Conservation (phyloP, 2,888 invertebrate species). For the Zaprionus lineosus region DNA sequence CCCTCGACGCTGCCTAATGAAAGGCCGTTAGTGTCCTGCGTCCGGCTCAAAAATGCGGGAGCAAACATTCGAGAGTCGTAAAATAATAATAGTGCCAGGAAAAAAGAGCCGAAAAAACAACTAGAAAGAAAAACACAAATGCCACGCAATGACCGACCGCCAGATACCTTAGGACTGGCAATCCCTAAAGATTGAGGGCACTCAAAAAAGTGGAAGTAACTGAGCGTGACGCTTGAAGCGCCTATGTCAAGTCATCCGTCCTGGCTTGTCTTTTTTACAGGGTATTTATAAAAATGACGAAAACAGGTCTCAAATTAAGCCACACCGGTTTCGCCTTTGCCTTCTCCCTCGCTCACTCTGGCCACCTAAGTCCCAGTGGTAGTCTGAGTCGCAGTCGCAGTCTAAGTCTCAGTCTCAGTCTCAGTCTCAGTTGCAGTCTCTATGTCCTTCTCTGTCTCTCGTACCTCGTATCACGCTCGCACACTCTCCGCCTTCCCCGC, state of each 20-base stretch:
- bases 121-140: not conserved
- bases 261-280: not conserved
- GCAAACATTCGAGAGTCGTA: slow-evolving; percentile 63
- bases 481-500: slow-evolving; percentile 8
- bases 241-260: too few relatives aligned
- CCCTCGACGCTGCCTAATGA: slow-evolving; percentile 70
- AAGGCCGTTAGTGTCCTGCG: slow-evolving; percentile 63
- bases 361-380: not conserved
- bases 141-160: too few relatives aligned
- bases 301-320: slow-evolving; percentile 57
- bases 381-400: not conserved
- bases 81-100: slow-evolving; percentile 66
- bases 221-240: too few relatives aligned
- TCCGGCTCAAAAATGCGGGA: slow-evolving; percentile 63
- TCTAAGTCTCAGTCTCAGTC: not conserved
- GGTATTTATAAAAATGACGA: slow-evolving; percentile 5
- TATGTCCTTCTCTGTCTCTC: not conserved
- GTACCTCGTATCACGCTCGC: too few relatives aligned
- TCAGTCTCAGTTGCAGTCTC: not conserved
- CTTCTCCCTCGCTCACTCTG: slow-evolving; percentile 7
- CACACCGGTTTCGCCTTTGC: slow-evolving; percentile 34
- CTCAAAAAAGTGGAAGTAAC: too few relatives aligned
- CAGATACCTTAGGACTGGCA: too few relatives aligned
- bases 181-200: too few relatives aligned
- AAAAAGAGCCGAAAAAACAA: slow-evolving; percentile 18